A percentile compares a stretch with the other conserved stretches of the same genome.
Conservation (phyloP, 2,113 vertebrate species). For the Psilopsiagon aymara region DNA sequence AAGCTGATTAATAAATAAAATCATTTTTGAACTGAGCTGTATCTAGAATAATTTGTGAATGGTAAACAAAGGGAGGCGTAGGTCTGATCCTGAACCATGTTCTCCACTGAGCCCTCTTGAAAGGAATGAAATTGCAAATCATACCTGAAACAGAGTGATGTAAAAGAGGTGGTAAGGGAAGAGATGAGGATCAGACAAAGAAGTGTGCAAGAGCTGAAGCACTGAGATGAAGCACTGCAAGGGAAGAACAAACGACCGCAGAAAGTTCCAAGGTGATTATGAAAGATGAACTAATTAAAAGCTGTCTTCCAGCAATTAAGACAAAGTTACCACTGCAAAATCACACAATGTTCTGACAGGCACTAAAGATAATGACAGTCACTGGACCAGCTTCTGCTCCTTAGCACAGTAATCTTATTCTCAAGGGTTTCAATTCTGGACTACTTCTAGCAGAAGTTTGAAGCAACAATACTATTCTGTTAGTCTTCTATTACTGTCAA, state of each 20-base stretch:
- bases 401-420: neutral
- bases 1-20: neutral
- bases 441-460: neutral
- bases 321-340: neutral
- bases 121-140: neutral
- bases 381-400: neutral
- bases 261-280: neutral
- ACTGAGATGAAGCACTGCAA: neutral
- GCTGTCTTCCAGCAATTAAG: neutral
- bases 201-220: neutral
- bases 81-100: neutral
- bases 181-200: neutral
- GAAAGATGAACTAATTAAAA: constrained; percentile 4
- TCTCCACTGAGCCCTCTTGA: neutral
- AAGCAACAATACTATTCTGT: neutral
- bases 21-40: neutral
- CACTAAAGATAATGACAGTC: neutral
- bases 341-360: neutral
- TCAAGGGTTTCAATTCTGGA: neutral
- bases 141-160: neutral
- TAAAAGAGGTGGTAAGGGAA: neutral
- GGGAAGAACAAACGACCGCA: neutral
- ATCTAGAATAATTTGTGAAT: neutral
- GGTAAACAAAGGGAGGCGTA: neutral
- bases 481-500: neutral